Percentiles rank a stretch among this genome's conserved stretches.
These are phyloP conservation scores for Paracanthobrama guichenoti DNA, from an alignment of 2,113 vertebrate genomes.

Conservation along the genomic window DNA sequence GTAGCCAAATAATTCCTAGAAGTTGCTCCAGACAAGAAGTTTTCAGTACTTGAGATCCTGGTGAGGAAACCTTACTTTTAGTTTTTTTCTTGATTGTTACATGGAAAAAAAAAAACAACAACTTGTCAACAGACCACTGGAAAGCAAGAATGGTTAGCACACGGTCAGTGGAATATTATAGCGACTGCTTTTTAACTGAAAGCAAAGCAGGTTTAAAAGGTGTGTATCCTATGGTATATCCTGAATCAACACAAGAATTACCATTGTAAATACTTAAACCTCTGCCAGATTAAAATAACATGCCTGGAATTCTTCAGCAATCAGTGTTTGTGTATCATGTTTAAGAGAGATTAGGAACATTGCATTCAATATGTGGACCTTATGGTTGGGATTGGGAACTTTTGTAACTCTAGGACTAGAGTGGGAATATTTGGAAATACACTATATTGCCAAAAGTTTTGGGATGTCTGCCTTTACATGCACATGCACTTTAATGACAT, in stretches of 20 bases:
- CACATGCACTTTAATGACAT: no score
- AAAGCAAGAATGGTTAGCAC: not conserved
- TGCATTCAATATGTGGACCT: conserved; percentile 5
- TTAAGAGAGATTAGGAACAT: not conserved
- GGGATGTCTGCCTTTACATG: no score
- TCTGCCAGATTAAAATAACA: conserved; percentile 6
- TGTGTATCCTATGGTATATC: not conserved
- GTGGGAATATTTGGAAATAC: not conserved
- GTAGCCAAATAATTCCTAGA: conserved; percentile 13
- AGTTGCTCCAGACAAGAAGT: not conserved
- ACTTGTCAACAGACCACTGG: not conserved
- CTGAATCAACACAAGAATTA: conserved; percentile 19
- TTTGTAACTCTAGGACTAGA: not conserved
- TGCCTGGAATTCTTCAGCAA: not conserved
- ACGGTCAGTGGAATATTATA: not conserved
- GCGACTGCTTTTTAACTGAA: not conserved
- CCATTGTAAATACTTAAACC: not conserved
- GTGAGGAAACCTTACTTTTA: not conserved
- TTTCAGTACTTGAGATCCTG: not conserved
- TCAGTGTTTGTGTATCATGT: not conserved
- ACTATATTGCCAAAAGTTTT: no score
- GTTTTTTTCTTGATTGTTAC: not conserved
- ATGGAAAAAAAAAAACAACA: conserved; percentile 1
- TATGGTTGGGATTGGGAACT: not conserved
- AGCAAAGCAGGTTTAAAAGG: not conserved